A percentile compares a stretch with the other conserved stretches of the same genome.
Evolutionary conservation across 2,113 vertebrate species (phyloP).

Genomic region (Stomatorhinus ivindoensis): DNA sequence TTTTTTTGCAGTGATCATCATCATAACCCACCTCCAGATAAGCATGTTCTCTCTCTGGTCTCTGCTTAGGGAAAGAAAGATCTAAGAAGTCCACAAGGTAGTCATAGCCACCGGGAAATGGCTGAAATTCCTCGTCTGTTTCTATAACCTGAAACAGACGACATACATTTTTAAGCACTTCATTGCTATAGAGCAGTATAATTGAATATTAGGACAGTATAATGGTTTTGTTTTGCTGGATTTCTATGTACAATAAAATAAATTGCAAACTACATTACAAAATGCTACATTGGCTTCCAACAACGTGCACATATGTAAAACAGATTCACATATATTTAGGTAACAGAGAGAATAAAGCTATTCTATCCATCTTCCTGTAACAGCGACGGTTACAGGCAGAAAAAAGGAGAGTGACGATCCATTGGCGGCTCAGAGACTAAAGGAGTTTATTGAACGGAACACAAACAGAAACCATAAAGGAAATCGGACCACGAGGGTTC

Average conservation of each 20-base stretch:
- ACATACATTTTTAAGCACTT: background rate
- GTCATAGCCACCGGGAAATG: constrained; percentile 47
- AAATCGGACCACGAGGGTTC: too few relatives aligned
- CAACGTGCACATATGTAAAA: background rate
- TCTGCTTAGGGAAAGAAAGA: constrained; percentile 55
- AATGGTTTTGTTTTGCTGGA: background rate
- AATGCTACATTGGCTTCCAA: background rate
- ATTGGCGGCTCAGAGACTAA: too few relatives aligned
- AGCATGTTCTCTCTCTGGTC: constrained; percentile 55
- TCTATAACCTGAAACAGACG: constrained; percentile 57
- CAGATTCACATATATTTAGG: background rate
- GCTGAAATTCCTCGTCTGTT: constrained; percentile 61
- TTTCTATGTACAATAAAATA: background rate
- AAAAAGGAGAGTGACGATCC: too few relatives aligned
- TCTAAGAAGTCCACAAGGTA: constrained; percentile 67
- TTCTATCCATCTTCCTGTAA: background rate
- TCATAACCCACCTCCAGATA: constrained; percentile 49
- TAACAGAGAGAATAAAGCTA: background rate
- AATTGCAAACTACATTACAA: background rate
- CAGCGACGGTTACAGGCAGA: too few relatives aligned
- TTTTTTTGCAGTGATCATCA: background rate
- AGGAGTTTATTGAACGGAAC: too few relatives aligned
- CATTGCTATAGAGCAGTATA: background rate
- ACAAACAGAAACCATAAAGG: too few relatives aligned
- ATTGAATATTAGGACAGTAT: background rate